These are phyloP conservation scores for Pilophorus perplexus DNA, from an alignment of 2,888 invertebrate genomes.

Conservation along the genomic window DNA sequence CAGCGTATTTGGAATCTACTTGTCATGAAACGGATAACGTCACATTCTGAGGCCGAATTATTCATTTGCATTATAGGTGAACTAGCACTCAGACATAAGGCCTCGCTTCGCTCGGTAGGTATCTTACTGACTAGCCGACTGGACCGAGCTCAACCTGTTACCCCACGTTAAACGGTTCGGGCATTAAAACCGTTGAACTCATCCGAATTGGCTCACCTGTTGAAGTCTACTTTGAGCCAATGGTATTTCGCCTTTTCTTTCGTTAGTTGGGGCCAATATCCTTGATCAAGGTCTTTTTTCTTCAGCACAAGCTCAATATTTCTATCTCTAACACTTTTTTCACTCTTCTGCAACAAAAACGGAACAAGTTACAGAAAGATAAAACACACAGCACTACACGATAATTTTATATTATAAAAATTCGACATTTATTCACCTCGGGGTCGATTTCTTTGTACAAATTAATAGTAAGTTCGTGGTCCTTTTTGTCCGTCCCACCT, in stretches of 20 bases:
- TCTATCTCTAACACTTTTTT: slow-evolving; percentile 55
- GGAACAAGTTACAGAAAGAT: no score
- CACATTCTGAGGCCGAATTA: no score
- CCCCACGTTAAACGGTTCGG: no score
- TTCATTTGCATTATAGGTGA: no score
- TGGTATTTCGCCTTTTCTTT: slow-evolving; percentile 87
- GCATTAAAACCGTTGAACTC: no score
- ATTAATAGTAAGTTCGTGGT: slow-evolving; percentile 83
- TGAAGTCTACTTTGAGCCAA: slow-evolving; percentile 96
- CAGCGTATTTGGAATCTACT: no score
- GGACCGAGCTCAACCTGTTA: no score
- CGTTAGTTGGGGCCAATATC: slow-evolving; percentile 85
- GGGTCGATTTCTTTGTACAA: slow-evolving; percentile 79
- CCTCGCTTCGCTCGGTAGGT: no score
- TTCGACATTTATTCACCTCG: slow-evolving; percentile 65
- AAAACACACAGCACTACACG: no score
- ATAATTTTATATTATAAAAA: not conserved
- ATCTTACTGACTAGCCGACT: no score
- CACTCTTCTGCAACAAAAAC: slow-evolving; percentile 56
- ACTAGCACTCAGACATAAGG: no score
- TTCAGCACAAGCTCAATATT: slow-evolving; percentile 57
- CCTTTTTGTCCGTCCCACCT: slow-evolving; percentile 78
- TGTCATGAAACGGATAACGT: no score
- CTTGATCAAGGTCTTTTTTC: slow-evolving; percentile 64
- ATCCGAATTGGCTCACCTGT: slow-evolving; percentile 65